phyloP scores from a whole-genome alignment of 92 coral and sea anemone genomes.

The Plumapathes pennacea region DNA sequence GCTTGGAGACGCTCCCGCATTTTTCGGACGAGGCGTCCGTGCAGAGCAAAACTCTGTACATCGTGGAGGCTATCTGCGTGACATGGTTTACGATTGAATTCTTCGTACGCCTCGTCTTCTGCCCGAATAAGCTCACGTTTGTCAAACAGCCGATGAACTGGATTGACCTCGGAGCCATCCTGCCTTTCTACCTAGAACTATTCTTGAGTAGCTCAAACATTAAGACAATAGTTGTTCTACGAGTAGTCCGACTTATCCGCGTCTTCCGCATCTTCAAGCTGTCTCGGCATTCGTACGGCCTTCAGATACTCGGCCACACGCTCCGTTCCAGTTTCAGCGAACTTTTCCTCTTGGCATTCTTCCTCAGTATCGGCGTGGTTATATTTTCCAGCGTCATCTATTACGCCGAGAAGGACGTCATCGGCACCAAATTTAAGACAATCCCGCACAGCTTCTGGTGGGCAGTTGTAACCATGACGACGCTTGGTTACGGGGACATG shows the following conservation, averaged over 20 bases:
- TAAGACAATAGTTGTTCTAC: constrained; percentile 76
- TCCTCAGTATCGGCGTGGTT: constrained; percentile 93
- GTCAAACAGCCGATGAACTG: constrained; percentile 94
- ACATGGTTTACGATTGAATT: constrained; percentile 88
- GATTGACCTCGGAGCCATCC: constrained; percentile 94
- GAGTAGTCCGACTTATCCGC: constrained; percentile 89
- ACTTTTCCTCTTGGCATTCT: constrained; percentile 83
- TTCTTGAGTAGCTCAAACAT: constrained; percentile 69
- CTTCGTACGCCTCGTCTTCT: constrained; percentile 59
- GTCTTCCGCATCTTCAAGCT: constrained; percentile 92
- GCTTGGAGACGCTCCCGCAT: constrained; percentile 87
- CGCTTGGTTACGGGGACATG: constrained; percentile 96
- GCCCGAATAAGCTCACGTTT: constrained; percentile 83
- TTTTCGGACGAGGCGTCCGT: constrained; percentile 49
- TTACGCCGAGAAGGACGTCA: constrained; percentile 86
- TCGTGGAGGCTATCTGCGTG: constrained; percentile 78
- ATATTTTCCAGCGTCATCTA: constrained; percentile 89
- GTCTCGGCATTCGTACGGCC: constrained; percentile 97
- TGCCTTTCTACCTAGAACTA: constrained; percentile 80
- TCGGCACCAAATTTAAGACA: constrained; percentile 61
- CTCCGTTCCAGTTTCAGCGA: constrained; percentile 92
- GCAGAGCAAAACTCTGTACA: constrained; percentile 53
- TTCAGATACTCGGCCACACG: constrained; percentile 98
- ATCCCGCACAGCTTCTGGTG: constrained; percentile 99
- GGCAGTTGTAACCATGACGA: constrained; percentile 99